These are phyloP conservation scores for pig (Sus scrofa) DNA, from an alignment of 2,113 vertebrate species.

Conservation along the genomic window DNA sequence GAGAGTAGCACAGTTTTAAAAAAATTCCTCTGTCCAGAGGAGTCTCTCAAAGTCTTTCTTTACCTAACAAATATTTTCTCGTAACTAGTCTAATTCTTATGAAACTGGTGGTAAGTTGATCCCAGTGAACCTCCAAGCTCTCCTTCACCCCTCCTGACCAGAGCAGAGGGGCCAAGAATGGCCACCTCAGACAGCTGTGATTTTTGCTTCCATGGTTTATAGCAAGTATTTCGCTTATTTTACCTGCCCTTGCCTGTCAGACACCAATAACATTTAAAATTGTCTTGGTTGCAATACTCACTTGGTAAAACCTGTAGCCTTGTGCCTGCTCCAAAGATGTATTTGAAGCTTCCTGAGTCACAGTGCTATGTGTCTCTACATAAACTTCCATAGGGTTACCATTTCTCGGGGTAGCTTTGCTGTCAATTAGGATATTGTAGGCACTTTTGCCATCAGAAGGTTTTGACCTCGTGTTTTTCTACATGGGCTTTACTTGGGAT, in stretches of 20 bases:
- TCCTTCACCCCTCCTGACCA: background rate
- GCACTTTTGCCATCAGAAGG: background rate
- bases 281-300: slow-evolving; percentile 66
- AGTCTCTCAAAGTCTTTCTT: slow-evolving; percentile 11
- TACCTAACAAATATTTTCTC: background rate
- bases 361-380: slow-evolving; percentile 65
- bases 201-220: slow-evolving; percentile 22
- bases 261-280: slow-evolving; percentile 7
- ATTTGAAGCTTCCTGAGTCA: slow-evolving; percentile 61
- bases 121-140: background rate
- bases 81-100: background rate
- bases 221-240: background rate
- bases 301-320: slow-evolving; percentile 69
- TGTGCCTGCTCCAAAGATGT: slow-evolving; percentile 74
- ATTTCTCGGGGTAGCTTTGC: background rate
- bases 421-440: background rate
- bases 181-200: background rate
- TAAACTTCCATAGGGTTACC: slow-evolving; percentile 9
- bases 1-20: background rate
- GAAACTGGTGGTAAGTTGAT: background rate
- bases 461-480: slow-evolving; percentile 17
- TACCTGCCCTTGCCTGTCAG: background rate
- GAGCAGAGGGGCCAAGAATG: background rate
- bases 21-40: background rate
- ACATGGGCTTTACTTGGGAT: slow-evolving; percentile 14